Evolutionary conservation across 2,113 vertebrate genomes (phyloP).

Genomic region (Engystomops pustulosus): DNA sequence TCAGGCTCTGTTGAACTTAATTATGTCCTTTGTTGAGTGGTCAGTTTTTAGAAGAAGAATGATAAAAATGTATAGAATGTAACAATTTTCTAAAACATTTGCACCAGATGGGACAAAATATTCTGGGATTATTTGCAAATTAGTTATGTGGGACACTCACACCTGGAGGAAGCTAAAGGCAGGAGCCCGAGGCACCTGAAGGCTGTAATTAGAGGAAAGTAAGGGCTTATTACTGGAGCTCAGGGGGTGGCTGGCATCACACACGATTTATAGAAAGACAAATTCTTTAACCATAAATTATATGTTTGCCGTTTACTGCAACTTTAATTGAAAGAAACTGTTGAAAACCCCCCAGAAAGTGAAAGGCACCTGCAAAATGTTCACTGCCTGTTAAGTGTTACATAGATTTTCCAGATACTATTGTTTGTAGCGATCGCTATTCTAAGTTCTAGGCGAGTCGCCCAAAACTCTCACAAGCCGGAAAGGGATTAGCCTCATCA

Average conservation of each 20-base stretch:
- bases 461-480: not conserved
- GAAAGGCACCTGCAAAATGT: constrained; percentile 45
- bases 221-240: constrained; percentile 56
- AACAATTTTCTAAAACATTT: not conserved
- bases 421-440: constrained; percentile 1
- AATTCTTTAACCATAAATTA: constrained; percentile 57
- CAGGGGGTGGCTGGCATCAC: constrained; percentile 50
- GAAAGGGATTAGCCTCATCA: not conserved
- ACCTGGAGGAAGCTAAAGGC: constrained; percentile 50
- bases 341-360: constrained; percentile 54
- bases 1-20: too few relatives aligned
- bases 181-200: constrained; percentile 33
- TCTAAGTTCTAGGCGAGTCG: not conserved
- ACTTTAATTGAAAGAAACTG: constrained; percentile 56
- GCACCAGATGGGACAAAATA: constrained; percentile 31
- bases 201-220: constrained; percentile 52
- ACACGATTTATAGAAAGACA: constrained; percentile 58
- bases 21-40: too few relatives aligned
- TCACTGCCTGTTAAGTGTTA: constrained; percentile 31
- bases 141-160: constrained; percentile 34
- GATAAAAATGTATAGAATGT: not conserved
- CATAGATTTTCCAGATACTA: constrained; percentile 41
- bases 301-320: constrained; percentile 47
- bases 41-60: too few relatives aligned
- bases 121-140: constrained; percentile 39